These are phyloP conservation scores for Drosophila ambigua DNA, from an alignment of 1,140 invertebrate genomes.

Conservation along the genomic window DNA sequence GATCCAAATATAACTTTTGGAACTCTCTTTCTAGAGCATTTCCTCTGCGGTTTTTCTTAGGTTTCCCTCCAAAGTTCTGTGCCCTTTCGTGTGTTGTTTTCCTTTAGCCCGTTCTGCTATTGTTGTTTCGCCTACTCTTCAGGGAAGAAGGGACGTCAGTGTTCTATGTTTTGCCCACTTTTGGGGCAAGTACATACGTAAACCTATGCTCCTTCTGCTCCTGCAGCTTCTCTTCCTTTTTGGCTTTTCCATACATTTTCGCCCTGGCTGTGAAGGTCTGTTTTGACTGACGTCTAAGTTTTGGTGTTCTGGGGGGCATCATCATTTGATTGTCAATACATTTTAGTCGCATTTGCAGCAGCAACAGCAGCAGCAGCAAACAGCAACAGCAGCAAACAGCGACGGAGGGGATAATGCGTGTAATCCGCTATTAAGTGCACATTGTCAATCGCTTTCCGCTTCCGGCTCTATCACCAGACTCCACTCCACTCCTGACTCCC, in stretches of 20 bases:
- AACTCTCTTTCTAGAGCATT: not conserved
- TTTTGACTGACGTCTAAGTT: conserved; percentile 51
- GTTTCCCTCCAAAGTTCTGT: conserved; percentile 10
- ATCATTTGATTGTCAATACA: conserved; percentile 81
- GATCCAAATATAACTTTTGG: not conserved
- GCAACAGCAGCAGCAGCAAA: not conserved
- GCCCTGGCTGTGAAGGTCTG: conserved; percentile 22
- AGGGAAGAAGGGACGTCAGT: conserved; percentile 3
- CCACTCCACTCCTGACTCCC: not conserved
- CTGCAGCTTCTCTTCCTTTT: too few relatives aligned
- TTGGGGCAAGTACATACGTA: conserved; percentile 1
- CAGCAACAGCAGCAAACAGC: too few relatives aligned
- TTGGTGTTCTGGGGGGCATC: conserved; percentile 32
- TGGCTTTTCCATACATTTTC: too few relatives aligned
- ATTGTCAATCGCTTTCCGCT: conserved; percentile 68
- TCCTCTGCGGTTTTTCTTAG: conserved; percentile 7
- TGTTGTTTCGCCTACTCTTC: conserved; percentile 5
- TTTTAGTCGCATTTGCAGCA: conserved; percentile 77
- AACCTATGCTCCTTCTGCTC: not conserved
- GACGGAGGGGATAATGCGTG: conserved; percentile 77
- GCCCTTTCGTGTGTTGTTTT: not conserved
- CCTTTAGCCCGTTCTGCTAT: conserved; percentile 24
- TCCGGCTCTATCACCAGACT: not conserved
- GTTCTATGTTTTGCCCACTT: conserved; percentile 8
- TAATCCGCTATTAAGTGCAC: conserved; percentile 84